phyloP scores from a whole-genome alignment of 2,888 invertebrate genomes.

The Andrena hattorfiana region DNA sequence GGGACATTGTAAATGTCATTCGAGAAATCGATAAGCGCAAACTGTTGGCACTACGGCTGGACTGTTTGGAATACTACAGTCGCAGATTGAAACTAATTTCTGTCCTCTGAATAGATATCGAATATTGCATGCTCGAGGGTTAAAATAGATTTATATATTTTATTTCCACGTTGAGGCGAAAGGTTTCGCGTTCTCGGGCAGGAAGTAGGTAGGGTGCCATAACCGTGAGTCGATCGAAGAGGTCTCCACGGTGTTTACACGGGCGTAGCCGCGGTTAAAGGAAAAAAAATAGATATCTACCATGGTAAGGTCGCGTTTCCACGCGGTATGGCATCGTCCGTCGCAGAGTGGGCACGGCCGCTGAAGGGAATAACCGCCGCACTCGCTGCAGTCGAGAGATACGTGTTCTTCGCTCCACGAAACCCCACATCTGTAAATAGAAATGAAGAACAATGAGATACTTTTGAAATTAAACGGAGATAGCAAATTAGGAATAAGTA shows the following conservation, averaged over 20 bases:
- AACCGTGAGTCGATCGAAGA: not conserved
- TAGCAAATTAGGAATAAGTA: no score
- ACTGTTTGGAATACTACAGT: not conserved
- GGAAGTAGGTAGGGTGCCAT: not conserved
- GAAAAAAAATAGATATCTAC: slow-evolving; percentile 85
- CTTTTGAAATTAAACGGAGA: no score
- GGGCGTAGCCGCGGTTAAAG: not conserved
- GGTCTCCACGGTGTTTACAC: slow-evolving; percentile 4
- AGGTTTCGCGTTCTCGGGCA: not conserved
- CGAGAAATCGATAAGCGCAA: slow-evolving; percentile 48
- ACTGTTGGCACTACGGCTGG: not conserved
- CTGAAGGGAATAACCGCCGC: slow-evolving; percentile 91
- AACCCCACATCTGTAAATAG: slow-evolving; percentile 89
- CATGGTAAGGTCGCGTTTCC: slow-evolving; percentile 92
- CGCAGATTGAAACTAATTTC: slow-evolving; percentile 6
- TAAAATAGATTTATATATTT: not conserved
- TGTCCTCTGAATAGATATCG: not conserved
- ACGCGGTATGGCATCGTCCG: slow-evolving; percentile 89
- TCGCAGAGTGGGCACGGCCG: slow-evolving; percentile 92
- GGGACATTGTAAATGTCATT: slow-evolving; percentile 44
- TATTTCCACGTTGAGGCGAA: not conserved
- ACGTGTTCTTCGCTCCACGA: slow-evolving; percentile 93
- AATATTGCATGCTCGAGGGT: not conserved
- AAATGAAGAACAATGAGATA: slow-evolving; percentile 9
- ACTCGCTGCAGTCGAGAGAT: slow-evolving; percentile 92